phyloP scores from a whole-genome alignment of 2,888 invertebrate species.

The Taenaris catops region DNA sequence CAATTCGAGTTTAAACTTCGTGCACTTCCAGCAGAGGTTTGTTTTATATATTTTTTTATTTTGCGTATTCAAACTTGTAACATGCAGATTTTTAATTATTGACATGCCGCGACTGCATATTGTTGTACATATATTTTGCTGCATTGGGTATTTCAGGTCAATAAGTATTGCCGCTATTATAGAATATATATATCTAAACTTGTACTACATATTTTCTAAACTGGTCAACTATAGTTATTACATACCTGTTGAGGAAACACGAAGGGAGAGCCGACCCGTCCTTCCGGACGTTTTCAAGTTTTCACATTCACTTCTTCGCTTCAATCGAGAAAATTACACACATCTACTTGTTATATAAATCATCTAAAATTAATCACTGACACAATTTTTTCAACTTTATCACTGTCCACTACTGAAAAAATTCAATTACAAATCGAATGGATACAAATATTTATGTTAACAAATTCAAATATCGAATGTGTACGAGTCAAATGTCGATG shows the following conservation, averaged over 20 bases:
- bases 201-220: constrained; percentile 11
- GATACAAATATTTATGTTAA: constrained; percentile 1
- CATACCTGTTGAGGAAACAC: constrained; percentile 55
- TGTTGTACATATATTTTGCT: no score
- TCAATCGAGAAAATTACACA: constrained; percentile 17
- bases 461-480: constrained; percentile 26
- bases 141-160: no score
- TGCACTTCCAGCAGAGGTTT: no score
- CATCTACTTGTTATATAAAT: constrained; percentile 9
- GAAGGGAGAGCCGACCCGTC: constrained; percentile 51
- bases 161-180: no score
- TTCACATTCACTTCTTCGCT: constrained; percentile 49
- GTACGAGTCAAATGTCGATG: constrained; percentile 10
- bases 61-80: no score
- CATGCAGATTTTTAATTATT: no score
- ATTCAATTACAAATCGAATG: background rate
- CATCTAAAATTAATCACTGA: constrained; percentile 4
- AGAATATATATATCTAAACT: background rate
- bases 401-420: constrained; percentile 9
- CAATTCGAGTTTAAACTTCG: no score
- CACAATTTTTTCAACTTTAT: background rate
- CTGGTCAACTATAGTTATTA: constrained; percentile 16
- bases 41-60: no score
- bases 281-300: constrained; percentile 51
- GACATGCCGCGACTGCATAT: no score